Conservation (phyloP, 2,113 vertebrate genomes). For the Heterotilapia buettikoferi region DNA sequence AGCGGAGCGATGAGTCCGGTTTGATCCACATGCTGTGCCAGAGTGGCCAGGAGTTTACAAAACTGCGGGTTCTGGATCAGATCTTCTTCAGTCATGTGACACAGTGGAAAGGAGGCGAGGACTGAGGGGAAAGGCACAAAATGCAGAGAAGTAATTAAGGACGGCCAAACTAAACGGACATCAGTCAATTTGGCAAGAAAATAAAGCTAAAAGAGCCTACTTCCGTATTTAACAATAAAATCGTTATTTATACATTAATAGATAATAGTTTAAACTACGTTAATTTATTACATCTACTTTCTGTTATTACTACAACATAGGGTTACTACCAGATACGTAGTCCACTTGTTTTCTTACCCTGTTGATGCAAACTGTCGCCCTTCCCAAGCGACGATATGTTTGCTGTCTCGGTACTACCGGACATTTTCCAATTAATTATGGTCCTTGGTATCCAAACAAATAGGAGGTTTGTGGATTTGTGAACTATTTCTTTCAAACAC, state of each 20-base stretch:
- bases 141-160: not conserved
- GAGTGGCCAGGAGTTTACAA: constrained; percentile 72
- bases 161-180: not conserved
- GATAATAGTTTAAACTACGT: not conserved
- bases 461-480: fast-evolving
- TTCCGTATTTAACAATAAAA: not conserved
- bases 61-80: constrained; percentile 75
- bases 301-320: not conserved
- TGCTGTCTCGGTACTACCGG: not conserved
- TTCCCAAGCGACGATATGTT: constrained; percentile 12
- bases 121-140: constrained; percentile 23
- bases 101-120: constrained; percentile 70
- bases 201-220: not conserved
- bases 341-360: constrained; percentile 37
- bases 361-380: constrained; percentile 55
- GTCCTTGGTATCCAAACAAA: fast-evolving
- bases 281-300: not conserved
- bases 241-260: not conserved
- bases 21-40: constrained; percentile 74
- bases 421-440: constrained; percentile 1
- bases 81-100: constrained; percentile 75
- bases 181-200: not conserved
- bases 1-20: constrained; percentile 72
- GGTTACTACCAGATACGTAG: not conserved
- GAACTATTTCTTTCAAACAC: not conserved